Evolutionary conservation across 2,113 vertebrate species (phyloP).

Genomic region (Bufo gargarizans): DNA sequence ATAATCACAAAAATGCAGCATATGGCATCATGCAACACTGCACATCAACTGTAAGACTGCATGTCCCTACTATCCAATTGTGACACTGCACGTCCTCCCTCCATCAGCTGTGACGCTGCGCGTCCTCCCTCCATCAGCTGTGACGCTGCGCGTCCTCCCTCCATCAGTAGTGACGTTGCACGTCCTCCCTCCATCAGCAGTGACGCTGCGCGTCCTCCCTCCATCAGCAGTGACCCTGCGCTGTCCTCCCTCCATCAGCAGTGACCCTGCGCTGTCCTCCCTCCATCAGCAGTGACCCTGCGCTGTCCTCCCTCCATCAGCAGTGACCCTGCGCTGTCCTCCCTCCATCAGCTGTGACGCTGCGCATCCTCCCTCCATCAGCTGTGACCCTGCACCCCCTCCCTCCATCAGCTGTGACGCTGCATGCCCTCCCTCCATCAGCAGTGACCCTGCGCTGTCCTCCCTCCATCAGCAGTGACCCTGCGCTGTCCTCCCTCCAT

Average conservation of each 20-base stretch:
- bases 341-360: not conserved
- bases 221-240: not conserved
- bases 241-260: not conserved
- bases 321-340: not conserved
- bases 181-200: not conserved
- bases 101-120: not conserved
- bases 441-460: not conserved
- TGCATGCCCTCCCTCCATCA: not conserved
- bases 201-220: not conserved
- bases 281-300: not conserved
- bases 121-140: not conserved
- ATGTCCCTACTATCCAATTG: too few relatives aligned
- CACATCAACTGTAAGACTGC: too few relatives aligned
- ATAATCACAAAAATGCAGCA: not conserved
- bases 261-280: not conserved
- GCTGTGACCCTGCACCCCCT: not conserved
- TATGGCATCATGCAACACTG: not conserved
- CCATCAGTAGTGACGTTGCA: not conserved
- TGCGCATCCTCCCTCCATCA: too few relatives aligned
- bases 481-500: too few relatives aligned
- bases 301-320: not conserved
- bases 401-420: not conserved
- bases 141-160: not conserved
- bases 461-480: not conserved
- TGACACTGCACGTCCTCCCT: not conserved